phyloP scores from a whole-genome alignment of 2,113 vertebrate genomes.

The Galeopterus variegatus region DNA sequence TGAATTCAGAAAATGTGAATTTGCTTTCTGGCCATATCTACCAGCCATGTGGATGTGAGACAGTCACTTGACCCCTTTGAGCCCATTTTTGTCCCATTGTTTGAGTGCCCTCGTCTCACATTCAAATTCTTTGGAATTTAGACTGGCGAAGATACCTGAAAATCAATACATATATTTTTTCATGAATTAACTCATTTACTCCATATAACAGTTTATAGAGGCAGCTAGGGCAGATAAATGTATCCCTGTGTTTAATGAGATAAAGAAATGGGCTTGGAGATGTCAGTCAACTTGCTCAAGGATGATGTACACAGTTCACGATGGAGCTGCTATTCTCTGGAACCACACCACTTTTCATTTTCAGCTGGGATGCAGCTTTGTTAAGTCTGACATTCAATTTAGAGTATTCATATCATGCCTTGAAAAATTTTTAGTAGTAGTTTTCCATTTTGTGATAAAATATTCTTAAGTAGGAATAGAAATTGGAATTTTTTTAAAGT shows the following conservation, averaged over 20 bases:
- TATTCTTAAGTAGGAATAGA: constrained; percentile 25
- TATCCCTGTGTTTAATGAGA: neutral
- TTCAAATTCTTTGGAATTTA: constrained; percentile 24
- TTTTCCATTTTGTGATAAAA: constrained; percentile 59
- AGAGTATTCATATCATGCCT: neutral
- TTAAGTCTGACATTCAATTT: neutral
- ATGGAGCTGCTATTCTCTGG: neutral
- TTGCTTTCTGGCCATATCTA: neutral
- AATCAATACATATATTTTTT: neutral
- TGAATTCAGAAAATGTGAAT: constrained; percentile 3
- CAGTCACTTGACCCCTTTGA: neutral
- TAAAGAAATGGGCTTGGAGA: neutral
- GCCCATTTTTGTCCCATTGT: neutral
- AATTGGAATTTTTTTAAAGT: neutral
- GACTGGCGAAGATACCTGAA: neutral
- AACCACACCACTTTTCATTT: neutral
- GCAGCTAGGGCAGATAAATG: neutral
- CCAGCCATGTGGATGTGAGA: neutral
- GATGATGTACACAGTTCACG: neutral
- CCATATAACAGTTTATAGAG: neutral
- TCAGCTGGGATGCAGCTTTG: neutral
- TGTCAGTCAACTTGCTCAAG: neutral
- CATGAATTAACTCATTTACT: neutral
- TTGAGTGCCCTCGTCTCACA: neutral
- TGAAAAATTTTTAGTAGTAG: neutral